Evolutionary conservation across 2,797 vertebrate genomes (phyloP), one percentile per base, ranked within the genome.

Genomic region (Phoxinus dragarum): DNA sequence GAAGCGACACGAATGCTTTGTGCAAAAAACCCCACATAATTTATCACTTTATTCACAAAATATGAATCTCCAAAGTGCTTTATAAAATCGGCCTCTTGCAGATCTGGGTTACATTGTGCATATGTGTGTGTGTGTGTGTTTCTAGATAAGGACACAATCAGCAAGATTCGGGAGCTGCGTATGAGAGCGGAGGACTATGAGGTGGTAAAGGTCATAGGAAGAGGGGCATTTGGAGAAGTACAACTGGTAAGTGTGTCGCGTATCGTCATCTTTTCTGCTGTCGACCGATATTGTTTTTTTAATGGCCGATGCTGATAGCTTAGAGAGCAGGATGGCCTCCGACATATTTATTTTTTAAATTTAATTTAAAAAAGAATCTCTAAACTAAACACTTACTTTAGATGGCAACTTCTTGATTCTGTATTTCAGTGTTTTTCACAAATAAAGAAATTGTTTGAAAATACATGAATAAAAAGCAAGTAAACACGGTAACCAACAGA

Each of bases 161-260:
- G 96, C 95, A 99, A 99, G 95, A 97, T 99, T 80, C 97, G 98
- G 90, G 97, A 98, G 93, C 95, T 99, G 89, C 98, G 98, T 49
- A 99, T 99, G 98, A 99, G 98, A 96, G 98, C 97, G n/a, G 98
- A 96, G 91, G 98, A 99, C 94, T 99, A 99, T 93, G 98, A 99
- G 92, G 97, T 99, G 88, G 98, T 99, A 90, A 99, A 99, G 91
- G 98, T 99, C 91, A 99, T 99, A 27, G 98, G 98, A 79, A 97
- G 98, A 94, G 98, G 98, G 88, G 98, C 98, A 5, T 99, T 99
- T 93, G 98, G 98, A 91, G 98, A 99, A 92, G 98, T 99, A 89
- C 98, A 99, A 74, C 90, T 99, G 97, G 98, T 99, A 95, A 94
- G 97, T 73, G 40, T 66, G n/a, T 9, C 36, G 12, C 52, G 1